Evolutionary conservation across 2,888 invertebrate species (phyloP).

Genomic region (Cephus runcator): DNA sequence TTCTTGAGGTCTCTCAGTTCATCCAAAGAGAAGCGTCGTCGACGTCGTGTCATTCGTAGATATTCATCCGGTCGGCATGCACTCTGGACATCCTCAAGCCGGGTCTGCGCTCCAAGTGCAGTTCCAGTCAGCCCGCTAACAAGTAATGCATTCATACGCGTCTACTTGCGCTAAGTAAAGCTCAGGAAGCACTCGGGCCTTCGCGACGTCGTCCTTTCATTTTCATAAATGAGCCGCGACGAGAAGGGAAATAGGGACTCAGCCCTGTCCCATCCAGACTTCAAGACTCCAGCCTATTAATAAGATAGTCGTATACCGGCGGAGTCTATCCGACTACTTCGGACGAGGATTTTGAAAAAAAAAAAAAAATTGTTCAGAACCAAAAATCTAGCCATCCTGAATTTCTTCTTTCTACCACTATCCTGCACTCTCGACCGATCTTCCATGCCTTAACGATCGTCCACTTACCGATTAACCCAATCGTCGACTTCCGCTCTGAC

Average conservation of each 20-base stretch:
- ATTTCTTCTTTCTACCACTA: not conserved
- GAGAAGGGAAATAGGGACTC: not conserved
- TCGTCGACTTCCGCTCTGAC: not conserved
- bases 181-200: constrained; percentile 24
- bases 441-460: not conserved
- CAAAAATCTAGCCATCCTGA: not conserved
- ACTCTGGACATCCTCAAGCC: not conserved
- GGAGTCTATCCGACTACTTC: not conserved
- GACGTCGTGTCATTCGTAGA: not conserved
- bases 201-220: constrained; percentile 12
- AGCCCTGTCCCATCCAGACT: not conserved
- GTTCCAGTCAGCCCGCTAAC: constrained; percentile 25
- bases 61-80: not conserved
- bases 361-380: not conserved
- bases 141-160: constrained; percentile 45
- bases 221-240: constrained; percentile 4
- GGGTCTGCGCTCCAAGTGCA: constrained; percentile 7
- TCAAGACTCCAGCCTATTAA: not conserved
- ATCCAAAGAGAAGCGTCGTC: not conserved
- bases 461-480: not conserved
- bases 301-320: not conserved
- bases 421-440: not conserved
- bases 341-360: not conserved
- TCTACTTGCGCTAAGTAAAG: constrained; percentile 45
- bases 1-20: not conserved